Percentiles rank a stretch among this genome's conserved stretches.
phyloP scores from a whole-genome alignment of 1,140 invertebrate species.

The Pseudomyrmex pallidus region DNA sequence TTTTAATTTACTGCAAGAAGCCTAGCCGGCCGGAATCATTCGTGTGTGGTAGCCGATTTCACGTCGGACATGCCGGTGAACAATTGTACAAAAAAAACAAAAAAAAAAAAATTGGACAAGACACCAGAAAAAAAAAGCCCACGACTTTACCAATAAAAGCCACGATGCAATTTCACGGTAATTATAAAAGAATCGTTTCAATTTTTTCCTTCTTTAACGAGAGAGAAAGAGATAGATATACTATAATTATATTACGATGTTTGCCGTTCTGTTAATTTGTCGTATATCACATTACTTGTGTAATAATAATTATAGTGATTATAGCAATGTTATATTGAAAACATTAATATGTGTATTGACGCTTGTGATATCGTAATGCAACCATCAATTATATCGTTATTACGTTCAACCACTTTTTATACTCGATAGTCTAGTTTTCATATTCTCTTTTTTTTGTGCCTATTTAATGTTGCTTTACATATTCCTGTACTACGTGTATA shows the following conservation, averaged over 20 bases:
- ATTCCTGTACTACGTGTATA: background rate
- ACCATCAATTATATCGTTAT: background rate
- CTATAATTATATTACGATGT: no score
- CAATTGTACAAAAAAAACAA: constrained; percentile 29
- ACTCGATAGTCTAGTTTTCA: no score
- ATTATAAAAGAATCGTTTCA: constrained; percentile 1
- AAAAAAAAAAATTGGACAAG: constrained; percentile 10
- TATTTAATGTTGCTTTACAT: background rate
- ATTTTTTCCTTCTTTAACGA: background rate
- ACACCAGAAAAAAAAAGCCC: background rate
- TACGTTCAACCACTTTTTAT: no score
- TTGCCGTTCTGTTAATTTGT: no score
- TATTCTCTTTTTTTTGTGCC: background rate
- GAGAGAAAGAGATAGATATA: no score
- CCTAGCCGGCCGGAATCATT: background rate
- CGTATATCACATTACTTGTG: no score
- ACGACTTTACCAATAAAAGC: constrained; percentile 1
- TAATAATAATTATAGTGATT: background rate
- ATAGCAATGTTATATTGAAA: background rate
- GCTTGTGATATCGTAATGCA: background rate
- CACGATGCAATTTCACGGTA: constrained; percentile 3
- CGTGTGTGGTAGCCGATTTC: background rate
- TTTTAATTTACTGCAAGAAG: constrained; percentile 50
- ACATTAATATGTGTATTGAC: background rate
- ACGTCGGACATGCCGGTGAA: background rate